Conservation (phyloP, 2,113 vertebrate species). For the Brachypodius melanocephalos region DNA sequence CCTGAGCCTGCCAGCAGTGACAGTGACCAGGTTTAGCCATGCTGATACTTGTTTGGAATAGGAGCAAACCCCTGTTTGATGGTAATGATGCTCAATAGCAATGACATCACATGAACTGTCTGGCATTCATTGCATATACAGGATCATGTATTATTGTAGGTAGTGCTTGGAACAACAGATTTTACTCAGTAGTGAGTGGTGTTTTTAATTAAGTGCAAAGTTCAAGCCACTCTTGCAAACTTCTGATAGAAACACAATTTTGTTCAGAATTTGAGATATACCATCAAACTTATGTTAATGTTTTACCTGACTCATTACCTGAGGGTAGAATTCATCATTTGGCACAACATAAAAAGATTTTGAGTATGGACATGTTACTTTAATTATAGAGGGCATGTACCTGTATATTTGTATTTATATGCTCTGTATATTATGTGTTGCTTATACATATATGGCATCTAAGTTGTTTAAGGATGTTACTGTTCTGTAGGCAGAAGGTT, state of each 20-base stretch:
- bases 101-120: neutral
- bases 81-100: neutral
- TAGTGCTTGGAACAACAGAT: neutral
- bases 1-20: neutral
- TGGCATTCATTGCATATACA: neutral
- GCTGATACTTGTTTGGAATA: neutral
- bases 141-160: neutral
- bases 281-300: conserved; percentile 9
- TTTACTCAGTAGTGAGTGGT: neutral
- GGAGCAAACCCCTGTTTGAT: neutral
- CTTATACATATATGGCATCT: neutral
- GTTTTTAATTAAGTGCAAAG: neutral
- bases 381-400: conserved; percentile 30
- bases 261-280: conserved; percentile 23
- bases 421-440: neutral
- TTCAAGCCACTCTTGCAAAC: neutral
- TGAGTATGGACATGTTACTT: conserved; percentile 45
- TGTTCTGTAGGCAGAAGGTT: neutral
- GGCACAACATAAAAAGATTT: conserved; percentile 56
- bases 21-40: neutral
- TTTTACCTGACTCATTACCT: conserved; percentile 37
- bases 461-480: neutral
- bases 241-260: neutral
- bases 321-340: conserved; percentile 27
- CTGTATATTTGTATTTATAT: conserved; percentile 46